Evolutionary conservation across 2,888 invertebrate species (phyloP), one percentile per base, ranked within the genome.

Genomic region (Opisthograptis luteolata): DNA sequence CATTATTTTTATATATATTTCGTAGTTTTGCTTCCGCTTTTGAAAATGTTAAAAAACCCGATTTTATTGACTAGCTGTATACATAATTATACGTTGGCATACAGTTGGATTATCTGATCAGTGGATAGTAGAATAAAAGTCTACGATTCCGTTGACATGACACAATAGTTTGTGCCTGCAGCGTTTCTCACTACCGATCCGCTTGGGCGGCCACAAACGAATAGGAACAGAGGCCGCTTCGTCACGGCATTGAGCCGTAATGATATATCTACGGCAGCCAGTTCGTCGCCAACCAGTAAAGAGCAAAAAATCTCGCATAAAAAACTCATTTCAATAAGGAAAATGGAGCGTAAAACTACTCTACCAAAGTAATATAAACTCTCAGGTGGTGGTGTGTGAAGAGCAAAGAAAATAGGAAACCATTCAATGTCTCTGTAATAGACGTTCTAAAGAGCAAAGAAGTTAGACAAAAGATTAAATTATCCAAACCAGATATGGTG

Each of bases 171-270:
- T 40, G 28, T 45, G 32, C 28, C 43, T 32, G 28, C 19, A 34
- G 42, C 20, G 42, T 55, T 62, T 55, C 52, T 53, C 53, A 55
- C 44, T 57, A 51, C 41, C 54, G 66, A 45, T 57, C 53, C 64
- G 68, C 60, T 61, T 61, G 62, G 62, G 49, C 59, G 55, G 55
- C 41, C 65, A 54, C 61, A 60, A 63, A 64, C 60, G 60, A 67
- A 35, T 44, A 50, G 50, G 43, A 44, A 51, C 44, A 40, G 52
- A 60, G 66, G 54, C 48, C 53, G 53, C 51, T 55, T 54, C 66
- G 76, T 73, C 72, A 76, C 67, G 76, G 71, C 72, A 75, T 71
- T 75, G 76, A 73, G 64, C 64, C 52, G 45, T 61, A 59, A 59
- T 58, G 50, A 54, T 40, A 64, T 62, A 65, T 40, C 43, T 28